Evolutionary conservation across 1,140 invertebrate genomes (phyloP), one percentile per base, ranked within the genome.

Genomic region (Drosophila parabipectinata): DNA sequence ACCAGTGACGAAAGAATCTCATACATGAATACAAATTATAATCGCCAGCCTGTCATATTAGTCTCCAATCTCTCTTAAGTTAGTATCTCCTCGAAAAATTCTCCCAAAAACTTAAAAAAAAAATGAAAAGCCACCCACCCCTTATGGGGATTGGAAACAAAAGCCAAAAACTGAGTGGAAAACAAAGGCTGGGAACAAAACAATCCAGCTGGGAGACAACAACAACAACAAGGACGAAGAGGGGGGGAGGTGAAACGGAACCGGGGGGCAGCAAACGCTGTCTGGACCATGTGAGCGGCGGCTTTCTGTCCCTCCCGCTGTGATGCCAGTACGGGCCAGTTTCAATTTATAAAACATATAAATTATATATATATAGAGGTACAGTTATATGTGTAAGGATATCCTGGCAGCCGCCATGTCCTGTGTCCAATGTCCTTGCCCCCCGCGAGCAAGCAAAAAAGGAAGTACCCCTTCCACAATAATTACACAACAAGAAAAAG

Each of bases 131-230:
- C 34, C 39, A 3, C 32, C 28, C 18, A 28, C 53, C 50, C 52
- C 18, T 18, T 18, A 18, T 39, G 41, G 26, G 41, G 48, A 41
- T 62, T 28, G 28, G 41, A 44, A 76, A 87, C 73, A 81, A 85
- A 81, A 63, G 77, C 54, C 60, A 62, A 77, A 68, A 66, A 51
- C 67, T 76, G 61, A 79, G 78, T 69, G 88, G 76, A 85, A 91
- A 80, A 91, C 89, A 91, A 91, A 91, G 81, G 73, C 87, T 75
- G 84, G 77, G 73, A 72, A 72, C 69, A 79, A 82, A 90, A 90
- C 88, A 90, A 90, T 87, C 79, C 78, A 76, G 67, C 14, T 4
- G 34, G 10, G 4, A 8, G 10, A 12, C 18, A 18, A 18, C 18
- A 18, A 18, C 18, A 18, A 18, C 18, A 18, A 18, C 18, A 18